Evolutionary conservation across 2,888 invertebrate genomes (phyloP).

Genomic region (Agrotis clavis): DNA sequence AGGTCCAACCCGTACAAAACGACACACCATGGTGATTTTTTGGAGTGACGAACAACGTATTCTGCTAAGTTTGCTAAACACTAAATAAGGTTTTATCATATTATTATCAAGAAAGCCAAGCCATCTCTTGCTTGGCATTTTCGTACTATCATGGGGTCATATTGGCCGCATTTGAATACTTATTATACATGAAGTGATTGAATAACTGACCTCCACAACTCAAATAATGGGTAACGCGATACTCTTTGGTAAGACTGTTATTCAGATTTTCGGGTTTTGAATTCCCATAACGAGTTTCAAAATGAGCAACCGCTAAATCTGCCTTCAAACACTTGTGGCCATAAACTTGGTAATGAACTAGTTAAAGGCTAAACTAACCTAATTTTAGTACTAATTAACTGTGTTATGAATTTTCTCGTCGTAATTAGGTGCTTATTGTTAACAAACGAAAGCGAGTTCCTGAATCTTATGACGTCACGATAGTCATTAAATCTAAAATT

Average conservation of each 20-base stretch:
- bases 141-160: too few species aligned
- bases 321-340: not conserved
- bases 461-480: constrained; percentile 16
- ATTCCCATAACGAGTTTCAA: not conserved
- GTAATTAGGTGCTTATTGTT: constrained; percentile 1
- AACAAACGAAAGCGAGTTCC: constrained; percentile 4
- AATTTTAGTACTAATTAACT: constrained; percentile 9
- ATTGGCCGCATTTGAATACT: too few species aligned
- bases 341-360: not conserved
- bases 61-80: too few species aligned
- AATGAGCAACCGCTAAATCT: not conserved
- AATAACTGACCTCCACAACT: not conserved
- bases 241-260: not conserved
- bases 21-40: too few species aligned
- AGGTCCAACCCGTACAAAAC: too few species aligned
- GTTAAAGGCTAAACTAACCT: not conserved
- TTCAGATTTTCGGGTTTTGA: not conserved
- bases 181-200: too few species aligned
- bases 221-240: not conserved
- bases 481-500: constrained; percentile 33
- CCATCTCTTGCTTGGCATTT: not conserved
- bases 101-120: not conserved
- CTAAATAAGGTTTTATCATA: too few species aligned
- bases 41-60: too few species aligned
- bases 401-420: too few species aligned